Evolutionary conservation across 2,113 vertebrate genomes (phyloP), one percentile per base, ranked within the genome.

Genomic region (Rhineura floridana): DNA sequence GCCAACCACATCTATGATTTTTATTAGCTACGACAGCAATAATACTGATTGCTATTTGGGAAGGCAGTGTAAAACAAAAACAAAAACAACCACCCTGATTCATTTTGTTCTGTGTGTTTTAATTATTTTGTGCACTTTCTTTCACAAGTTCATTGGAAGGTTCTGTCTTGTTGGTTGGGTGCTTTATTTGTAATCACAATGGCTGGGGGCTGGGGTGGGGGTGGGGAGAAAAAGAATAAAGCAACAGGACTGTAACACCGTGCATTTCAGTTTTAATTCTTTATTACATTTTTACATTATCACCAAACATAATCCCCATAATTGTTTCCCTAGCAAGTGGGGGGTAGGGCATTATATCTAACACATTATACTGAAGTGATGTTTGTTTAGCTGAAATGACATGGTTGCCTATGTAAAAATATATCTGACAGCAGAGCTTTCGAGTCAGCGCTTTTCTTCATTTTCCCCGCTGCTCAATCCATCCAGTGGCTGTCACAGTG

Each of bases 401-500:
- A 98, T 97, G 98, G 98, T 97, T 98, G 96, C 98, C 98, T 97
- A 98, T 98, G 98, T 98, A 98, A 98, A 98, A 99, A 98, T 98
- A 98, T 97, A 97, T 98, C 97, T 98, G 98, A 98, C 97, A 98
- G 98, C 96, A 97, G 97, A 98, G 97, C 97, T 97, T 97, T 97
- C 94, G 98, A 98, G 98, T 99, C 98, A 98, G 98, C 98, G 98
- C 97, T 98, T 98, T 98, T 97, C 96, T 97, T 97, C 97, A 97
- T 98, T 98, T 98, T 97, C 98, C 98, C 98, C 94, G 96, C 98
- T 98, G 98, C 98, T 99, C 98, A 98, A 99, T 99, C 98, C 98
- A 99, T 99, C 98, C 98, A 98, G 98, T 97, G 98, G 98, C 98
- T 99, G 99, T 99, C 99, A 99, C 98, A 98, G 98, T 98, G 96